Evolutionary conservation across 2,797 vertebrate species (phyloP), one percentile per base, ranked within the genome.

Genomic region (Eidolon dupreanum): DNA sequence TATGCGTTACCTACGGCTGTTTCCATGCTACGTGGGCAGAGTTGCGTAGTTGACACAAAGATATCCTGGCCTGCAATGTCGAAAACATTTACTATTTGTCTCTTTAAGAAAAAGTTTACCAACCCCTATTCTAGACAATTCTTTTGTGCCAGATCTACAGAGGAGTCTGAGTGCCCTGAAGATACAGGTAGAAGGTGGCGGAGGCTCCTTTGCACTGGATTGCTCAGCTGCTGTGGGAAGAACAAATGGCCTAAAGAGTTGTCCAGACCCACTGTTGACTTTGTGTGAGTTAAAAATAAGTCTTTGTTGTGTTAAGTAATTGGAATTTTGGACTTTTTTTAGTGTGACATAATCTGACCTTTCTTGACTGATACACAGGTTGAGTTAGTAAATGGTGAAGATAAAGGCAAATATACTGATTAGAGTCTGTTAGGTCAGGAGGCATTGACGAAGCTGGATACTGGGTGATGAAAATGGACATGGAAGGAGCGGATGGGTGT

Each of bases 101-200:
- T 17, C 36, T 61, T 86, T 86, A 74, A 94, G 71, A 82, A 51
- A 75, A 96, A 33, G 31, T 74, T 70, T 73, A 61, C n/a, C 66
- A 87, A 43, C 9, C 16, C 19, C 59, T 92, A 17, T 77, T 78
- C 49, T 31, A 83, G 65, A 84, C 5, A 49, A 46, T 89, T 78
- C 17, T 86, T 91, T 10, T 2, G 41, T 89, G 53, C 13, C 28
- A 85, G 49, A n/a, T 96, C 59, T 82, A 41, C 33, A 16, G 10
- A 77, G 24, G 38, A 46, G 4, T 73, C 41, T 66, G 53, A 75
- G 36, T 8, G 13, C 83, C 15, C 13, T 17, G 31, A 5, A 9
- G 38, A 53, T 41, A 33, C n/a, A 93, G 33, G 46, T 51, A 59
- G 55, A 73, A 71, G n/a, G 26, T 55, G 41, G 43, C 11, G 3